Evolutionary conservation across 2,888 invertebrate species (phyloP).

Genomic region (Leptinotarsa rubiginosa): DNA sequence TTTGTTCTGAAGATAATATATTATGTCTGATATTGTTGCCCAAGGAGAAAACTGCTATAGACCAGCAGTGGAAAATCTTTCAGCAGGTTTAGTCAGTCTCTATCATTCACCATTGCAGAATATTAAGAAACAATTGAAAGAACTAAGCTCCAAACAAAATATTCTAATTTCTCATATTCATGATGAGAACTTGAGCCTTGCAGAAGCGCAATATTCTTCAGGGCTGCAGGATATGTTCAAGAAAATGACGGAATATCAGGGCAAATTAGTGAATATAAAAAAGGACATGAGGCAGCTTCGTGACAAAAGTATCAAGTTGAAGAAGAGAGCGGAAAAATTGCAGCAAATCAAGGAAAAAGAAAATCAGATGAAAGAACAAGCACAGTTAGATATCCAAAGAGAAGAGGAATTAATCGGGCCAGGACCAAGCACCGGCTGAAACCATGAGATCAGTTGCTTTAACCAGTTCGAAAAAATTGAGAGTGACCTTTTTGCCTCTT

Average conservation of each 20-base stretch:
- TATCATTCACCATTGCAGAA: slow-evolving; percentile 43
- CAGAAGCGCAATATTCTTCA: slow-evolving; percentile 46
- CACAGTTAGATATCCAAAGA: slow-evolving; percentile 35
- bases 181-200: slow-evolving; percentile 48
- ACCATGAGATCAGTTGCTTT: background rate
- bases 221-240: slow-evolving; percentile 49
- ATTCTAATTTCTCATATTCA: slow-evolving; percentile 45
- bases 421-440: slow-evolving; percentile 25
- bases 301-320: slow-evolving; percentile 48
- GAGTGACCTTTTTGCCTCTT: background rate
- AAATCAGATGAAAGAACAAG: slow-evolving; percentile 34
- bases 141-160: slow-evolving; percentile 48
- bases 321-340: slow-evolving; percentile 46
- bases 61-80: slow-evolving; percentile 33
- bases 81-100: slow-evolving; percentile 41
- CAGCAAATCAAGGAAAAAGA: slow-evolving; percentile 45
- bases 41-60: slow-evolving; percentile 35
- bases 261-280: slow-evolving; percentile 47
- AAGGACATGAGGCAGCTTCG: slow-evolving; percentile 50
- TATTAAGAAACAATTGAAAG: slow-evolving; percentile 44
- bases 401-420: slow-evolving; percentile 38
- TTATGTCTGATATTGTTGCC: background rate
- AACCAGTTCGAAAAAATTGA: slow-evolving; percentile 4
- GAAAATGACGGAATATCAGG: slow-evolving; percentile 48
- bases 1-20: background rate